Base-by-base conservation (phyloP, 2,113 vertebrate species). In the Plectropomus leopardus region DNA sequence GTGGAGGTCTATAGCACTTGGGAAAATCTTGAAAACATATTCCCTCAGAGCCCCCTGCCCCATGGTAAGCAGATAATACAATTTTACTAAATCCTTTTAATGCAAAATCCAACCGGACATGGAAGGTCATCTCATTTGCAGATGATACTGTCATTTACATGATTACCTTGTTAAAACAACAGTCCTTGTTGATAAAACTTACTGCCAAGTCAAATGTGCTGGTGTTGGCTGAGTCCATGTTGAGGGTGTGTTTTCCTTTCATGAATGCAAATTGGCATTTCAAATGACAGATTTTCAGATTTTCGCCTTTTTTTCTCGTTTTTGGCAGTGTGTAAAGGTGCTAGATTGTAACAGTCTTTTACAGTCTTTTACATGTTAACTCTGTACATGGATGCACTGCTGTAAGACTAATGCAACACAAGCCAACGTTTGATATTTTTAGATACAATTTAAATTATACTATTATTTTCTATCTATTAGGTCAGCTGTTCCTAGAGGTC, bases 1-100 rank as follows among this genome's bases (percentile, higher is more conserved):
- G 58, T 82, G 4, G 66, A 82, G 58, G 58, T 82, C 50, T 82
- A 58, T 42, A 65, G 72, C 51, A 64, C 50, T 13, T 13, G 9
- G 66, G 19, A 24, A 26, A 7, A 50, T 64, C 24, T n/a, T 40
- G 1, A 21, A 7, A 76, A 64, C 24, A 40, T 0, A 1, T 9
- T 50, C 28, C 59, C 42, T 42, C 80, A 76, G 59, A 1, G 1
- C 3, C 66, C 61, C 6, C 53, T 21, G 0, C 17, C 24, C 21
- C 0, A 8, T 21, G 61, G 78, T 80, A 80, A 45, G 60, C 6
- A 44, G 9, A 40, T 23, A 9, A 15, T 3, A 8, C 8, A 10
- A 7, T 36, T 36, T 68, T 17, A 23, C 8, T 9, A 50, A n/a
- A 32, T 34, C 21, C 15, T 69, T 11, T 11, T n/a, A 4, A 54